Percentiles rank a stretch among this genome's conserved stretches.
Conservation (phyloP, 2,797 vertebrate genomes). For the Tapera naevia region DNA sequence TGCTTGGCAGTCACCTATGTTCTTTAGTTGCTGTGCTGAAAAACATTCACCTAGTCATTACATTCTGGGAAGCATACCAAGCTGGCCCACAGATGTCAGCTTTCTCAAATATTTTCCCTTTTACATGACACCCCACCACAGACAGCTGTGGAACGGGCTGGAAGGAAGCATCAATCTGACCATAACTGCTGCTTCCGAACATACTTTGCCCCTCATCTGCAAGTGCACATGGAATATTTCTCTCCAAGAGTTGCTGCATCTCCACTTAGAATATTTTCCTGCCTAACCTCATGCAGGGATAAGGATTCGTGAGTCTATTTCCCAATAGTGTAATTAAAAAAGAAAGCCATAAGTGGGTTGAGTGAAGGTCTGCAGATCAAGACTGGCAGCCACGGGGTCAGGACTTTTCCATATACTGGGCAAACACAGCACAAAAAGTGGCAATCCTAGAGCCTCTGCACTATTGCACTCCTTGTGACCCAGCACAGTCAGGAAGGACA, state of each 20-base stretch:
- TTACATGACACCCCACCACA: constrained; percentile 66
- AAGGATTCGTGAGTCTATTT: neutral
- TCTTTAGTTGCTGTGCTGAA: constrained; percentile 11
- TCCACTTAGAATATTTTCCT: constrained; percentile 10
- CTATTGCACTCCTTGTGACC: accelerated
- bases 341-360: neutral
- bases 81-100: constrained; percentile 58
- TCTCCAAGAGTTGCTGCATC: neutral
- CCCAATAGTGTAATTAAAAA: neutral
- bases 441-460: neutral
- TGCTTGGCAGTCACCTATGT: constrained; percentile 57
- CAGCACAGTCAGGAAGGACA: neutral
- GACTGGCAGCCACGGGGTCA: neutral
- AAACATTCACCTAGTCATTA: constrained; percentile 71
- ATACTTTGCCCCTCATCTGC: constrained; percentile 17
- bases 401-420: neutral
- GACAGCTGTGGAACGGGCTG: constrained; percentile 27
- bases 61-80: constrained; percentile 63
- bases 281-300: neutral
- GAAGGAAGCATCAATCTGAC: constrained; percentile 48
- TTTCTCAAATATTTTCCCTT: constrained; percentile 63
- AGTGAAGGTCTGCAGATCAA: neutral
- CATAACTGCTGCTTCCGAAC: constrained; percentile 18
- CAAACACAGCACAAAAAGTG: neutral
- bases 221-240: neutral